These are phyloP conservation scores for Sandelia bainsii DNA, from an alignment of 2,797 vertebrate species.

Conservation along the genomic window DNA sequence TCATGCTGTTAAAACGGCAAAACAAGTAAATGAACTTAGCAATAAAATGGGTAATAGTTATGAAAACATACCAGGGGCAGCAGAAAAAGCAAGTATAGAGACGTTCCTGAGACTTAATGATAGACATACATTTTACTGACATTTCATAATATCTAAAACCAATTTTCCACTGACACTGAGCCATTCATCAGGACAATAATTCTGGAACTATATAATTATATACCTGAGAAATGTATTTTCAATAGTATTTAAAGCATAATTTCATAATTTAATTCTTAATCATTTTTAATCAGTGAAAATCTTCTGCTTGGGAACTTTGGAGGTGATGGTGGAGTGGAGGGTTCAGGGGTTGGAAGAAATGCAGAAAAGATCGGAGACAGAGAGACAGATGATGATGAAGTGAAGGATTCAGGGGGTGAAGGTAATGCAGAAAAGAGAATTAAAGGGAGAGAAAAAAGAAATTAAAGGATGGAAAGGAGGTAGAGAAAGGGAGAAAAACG, in stretches of 20 bases:
- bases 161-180: slow-evolving; percentile 1
- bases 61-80: slow-evolving; percentile 15
- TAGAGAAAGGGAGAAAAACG: neutral
- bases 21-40: slow-evolving; percentile 9
- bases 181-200: slow-evolving; percentile 27
- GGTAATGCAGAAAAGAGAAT: neutral
- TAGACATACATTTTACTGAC: slow-evolving; percentile 19
- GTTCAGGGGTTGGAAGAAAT: neutral
- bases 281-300: neutral
- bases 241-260: neutral
- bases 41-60: neutral
- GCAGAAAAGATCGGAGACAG: neutral
- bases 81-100: neutral
- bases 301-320: neutral
- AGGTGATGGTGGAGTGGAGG: neutral
- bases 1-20: slow-evolving; percentile 32
- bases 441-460: neutral
- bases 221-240: slow-evolving; percentile 4
- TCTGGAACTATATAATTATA: neutral
- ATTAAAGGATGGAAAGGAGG: neutral
- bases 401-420: neutral
- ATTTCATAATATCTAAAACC: slow-evolving; percentile 21
- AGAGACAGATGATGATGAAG: neutral
- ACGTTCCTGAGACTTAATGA: slow-evolving; percentile 4
- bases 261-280: no score